Percentiles rank a stretch among this genome's conserved stretches.
phyloP scores from a whole-genome alignment of 1,140 invertebrate genomes.

The Drosophila trapezifrons region DNA sequence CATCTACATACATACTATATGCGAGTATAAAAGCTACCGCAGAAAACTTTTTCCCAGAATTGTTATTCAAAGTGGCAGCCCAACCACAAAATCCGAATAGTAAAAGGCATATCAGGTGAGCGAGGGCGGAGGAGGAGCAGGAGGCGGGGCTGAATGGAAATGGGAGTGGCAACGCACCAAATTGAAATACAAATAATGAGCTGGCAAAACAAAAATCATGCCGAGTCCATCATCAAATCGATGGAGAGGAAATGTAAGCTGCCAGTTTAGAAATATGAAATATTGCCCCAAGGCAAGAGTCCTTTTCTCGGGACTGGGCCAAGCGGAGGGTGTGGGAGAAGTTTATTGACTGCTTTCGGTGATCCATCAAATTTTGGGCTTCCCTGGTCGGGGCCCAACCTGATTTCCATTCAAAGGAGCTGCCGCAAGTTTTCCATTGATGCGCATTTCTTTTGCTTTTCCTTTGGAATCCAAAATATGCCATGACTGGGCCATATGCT shows the following conservation, averaged over 20 bases:
- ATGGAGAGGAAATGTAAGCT: slow-evolving; percentile 68
- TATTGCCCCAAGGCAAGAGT: slow-evolving; percentile 39
- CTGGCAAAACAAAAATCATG: slow-evolving; percentile 81
- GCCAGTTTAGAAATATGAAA: slow-evolving; percentile 77
- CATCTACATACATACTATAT: slow-evolving; percentile 59
- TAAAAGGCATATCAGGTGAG: slow-evolving; percentile 62
- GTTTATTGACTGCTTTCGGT: slow-evolving; percentile 47
- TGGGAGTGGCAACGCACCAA: slow-evolving; percentile 54
- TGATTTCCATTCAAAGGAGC: slow-evolving; percentile 74
- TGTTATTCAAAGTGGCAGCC: slow-evolving; percentile 80
- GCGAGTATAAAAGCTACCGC: slow-evolving; percentile 60
- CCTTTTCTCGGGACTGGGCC: slow-evolving; percentile 10
- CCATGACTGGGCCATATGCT: slow-evolving; percentile 43
- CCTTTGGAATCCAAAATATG: slow-evolving; percentile 38
- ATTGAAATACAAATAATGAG: slow-evolving; percentile 80
- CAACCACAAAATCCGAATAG: slow-evolving; percentile 67
- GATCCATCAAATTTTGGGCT: slow-evolving; percentile 75
- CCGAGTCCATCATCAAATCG: slow-evolving; percentile 67
- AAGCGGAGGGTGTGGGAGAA: background rate
- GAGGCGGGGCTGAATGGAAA: slow-evolving; percentile 25
- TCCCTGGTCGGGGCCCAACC: slow-evolving; percentile 38
- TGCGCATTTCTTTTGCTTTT: slow-evolving; percentile 25
- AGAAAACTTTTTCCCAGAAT: slow-evolving; percentile 73
- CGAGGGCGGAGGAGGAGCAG: background rate
- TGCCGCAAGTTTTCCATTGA: slow-evolving; percentile 54